Percentiles rank a stretch among this genome's conserved stretches.
Evolutionary conservation across 2,113 vertebrate species (phyloP).

Genomic region (Peucedramus taeniatus): DNA sequence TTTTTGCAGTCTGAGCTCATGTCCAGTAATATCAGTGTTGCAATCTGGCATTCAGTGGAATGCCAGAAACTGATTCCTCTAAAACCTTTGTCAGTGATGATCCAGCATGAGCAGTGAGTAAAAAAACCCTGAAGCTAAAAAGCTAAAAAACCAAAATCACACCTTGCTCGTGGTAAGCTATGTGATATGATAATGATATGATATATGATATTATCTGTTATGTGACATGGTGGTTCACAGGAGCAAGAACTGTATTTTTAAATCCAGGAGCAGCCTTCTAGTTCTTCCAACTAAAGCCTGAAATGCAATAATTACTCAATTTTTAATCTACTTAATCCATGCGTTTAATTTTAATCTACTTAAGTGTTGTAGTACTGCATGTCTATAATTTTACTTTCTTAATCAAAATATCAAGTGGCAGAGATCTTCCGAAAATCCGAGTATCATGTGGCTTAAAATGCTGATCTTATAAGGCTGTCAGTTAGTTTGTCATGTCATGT

Average conservation of each 20-base stretch:
- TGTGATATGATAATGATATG: not conserved
- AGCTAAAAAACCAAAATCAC: not conserved
- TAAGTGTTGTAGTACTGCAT: not conserved
- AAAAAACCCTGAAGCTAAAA: not conserved
- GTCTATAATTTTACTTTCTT: not conserved
- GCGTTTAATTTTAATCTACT: constrained; percentile 18
- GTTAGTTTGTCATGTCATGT: not conserved
- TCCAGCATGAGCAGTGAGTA: not conserved
- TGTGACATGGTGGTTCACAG: not conserved
- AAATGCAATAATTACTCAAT: not conserved
- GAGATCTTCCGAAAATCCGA: not conserved
- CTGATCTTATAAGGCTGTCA: not conserved
- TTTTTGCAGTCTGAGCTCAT: not conserved
- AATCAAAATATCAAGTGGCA: not conserved
- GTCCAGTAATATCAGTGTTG: not conserved
- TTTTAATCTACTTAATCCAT: constrained; percentile 48
- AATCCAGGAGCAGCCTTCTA: not conserved
- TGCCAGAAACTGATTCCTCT: not conserved
- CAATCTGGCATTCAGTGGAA: not conserved
- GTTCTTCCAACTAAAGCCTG: not conserved
- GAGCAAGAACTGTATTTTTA: not conserved
- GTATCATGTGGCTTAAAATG: not conserved
- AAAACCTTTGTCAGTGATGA: not conserved
- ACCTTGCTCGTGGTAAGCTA: not conserved
- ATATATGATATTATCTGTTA: not conserved